Base-by-base conservation (phyloP, 2,888 invertebrate genomes). In the Prosopocoilus inquinatus region DNA sequence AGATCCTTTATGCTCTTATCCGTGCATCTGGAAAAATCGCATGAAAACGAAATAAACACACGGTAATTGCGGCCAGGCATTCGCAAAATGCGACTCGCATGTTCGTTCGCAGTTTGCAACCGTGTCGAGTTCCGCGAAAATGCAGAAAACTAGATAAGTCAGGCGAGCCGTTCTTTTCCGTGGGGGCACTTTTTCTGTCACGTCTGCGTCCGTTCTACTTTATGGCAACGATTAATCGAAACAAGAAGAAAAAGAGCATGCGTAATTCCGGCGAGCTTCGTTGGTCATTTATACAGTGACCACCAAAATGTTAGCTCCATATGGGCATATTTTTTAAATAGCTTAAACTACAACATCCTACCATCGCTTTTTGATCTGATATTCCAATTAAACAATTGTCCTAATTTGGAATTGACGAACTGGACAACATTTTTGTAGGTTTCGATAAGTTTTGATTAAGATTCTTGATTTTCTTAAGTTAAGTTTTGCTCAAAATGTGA, bases 71-170 rank as follows among this genome's bases (percentile, higher is more conserved):
- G 55, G 46, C 15, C 44, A 55, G 41, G 46, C 46, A 55, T 55
- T 55, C 44, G 50, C 55, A 49, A 55, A 55, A 55, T 55, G 55
- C 50, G 55, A 53, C 39, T 53, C 43, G 53, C 53, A 53, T 53
- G 53, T 53, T 47, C 34, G 20, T 35, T 47, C 47, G 53, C 53
- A 53, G 47, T 53, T 53, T 53, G 41, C 41, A 11, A 41, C 41
- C 3, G 41, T 15, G 16, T 38, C 38, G 38, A 41, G 41, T 41
- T 41, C 41, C 41, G 41, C 41, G 41, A 41, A 41, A 41, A 41
- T 41, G 16, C 16, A 41, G 41, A 41, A 41, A 41, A 41, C 41
- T 41, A 41, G 41, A 41, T 41, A 41, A 41, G 41, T 41, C 13
- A 41, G 12, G 20, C 20, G 13, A 9, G 20, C 15, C 43, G 13